Base-by-base conservation (phyloP, 2,797 vertebrate species). In the Acanthornis magna region DNA sequence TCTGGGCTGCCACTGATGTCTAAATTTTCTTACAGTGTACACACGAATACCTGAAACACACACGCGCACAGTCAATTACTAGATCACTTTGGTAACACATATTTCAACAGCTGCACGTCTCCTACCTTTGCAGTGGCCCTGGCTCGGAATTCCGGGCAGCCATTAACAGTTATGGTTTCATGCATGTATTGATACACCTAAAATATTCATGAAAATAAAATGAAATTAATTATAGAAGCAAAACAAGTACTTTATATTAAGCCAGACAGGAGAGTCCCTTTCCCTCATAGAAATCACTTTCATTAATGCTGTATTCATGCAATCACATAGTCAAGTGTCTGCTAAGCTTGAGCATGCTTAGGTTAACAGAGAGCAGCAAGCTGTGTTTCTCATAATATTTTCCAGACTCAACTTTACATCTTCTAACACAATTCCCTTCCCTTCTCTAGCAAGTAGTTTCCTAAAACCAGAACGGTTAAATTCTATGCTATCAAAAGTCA, bases 161-260 rank as follows among this genome's bases (percentile, higher is more conserved):
- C 99, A 95, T 99, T 99, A 96, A 99, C 98, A 74, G 98, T 99
- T 95, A 99, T 99, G 73, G 99, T 99, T 98, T 99, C 99, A 93
- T 99, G 99, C 99, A 99, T 99, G 95, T 99, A 99, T 97, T 99
- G 99, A 98, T 99, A 99, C 71, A 99, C 99, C 99, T 99, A 98
- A 97, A 98, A 97, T 55, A 34, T 97, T 95, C 93, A 97, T 30
- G 96, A 74, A 96, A 96, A 96, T 71, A 96, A 93, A 94, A 92
- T 53, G 16, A 71, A 96, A 95, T 88, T 97, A 92, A 75, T 91
- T 82, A 96, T 77, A 96, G 95, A 93, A 95, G 91, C 62, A 93
- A 89, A 96, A 72, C 62, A 81, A 95, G 42, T 30, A 95, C 66
- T 86, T 91, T 34, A 95, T 82, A 93, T 89, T 58, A 92, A 48